phyloP scores from a whole-genome alignment of 2,113 vertebrate species.

The Glaucidium brasilianum region DNA sequence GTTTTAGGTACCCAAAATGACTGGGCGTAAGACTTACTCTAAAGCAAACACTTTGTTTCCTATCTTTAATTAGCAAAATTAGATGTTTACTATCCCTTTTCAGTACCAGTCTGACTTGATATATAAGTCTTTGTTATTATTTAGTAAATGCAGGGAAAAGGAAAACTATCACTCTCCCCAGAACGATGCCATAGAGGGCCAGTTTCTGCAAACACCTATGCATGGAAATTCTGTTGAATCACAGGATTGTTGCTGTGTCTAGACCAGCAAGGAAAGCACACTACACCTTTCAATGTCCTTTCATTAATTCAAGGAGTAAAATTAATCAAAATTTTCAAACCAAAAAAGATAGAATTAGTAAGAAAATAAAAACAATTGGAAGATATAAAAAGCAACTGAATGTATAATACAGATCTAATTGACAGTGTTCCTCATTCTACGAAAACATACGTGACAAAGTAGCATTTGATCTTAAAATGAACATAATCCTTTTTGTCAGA shows the following conservation, averaged over 20 bases:
- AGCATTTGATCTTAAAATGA: not conserved
- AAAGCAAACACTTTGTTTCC: not conserved
- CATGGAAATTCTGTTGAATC: not conserved
- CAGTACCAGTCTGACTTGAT: not conserved
- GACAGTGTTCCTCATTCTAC: not conserved
- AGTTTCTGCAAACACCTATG: not conserved
- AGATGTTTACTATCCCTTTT: not conserved
- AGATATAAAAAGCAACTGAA: not conserved
- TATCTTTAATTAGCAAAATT: not conserved
- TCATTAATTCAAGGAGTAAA: not conserved
- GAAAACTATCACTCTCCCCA: not conserved
- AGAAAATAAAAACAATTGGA: not conserved
- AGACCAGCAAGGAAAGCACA: not conserved
- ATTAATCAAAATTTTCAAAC: not conserved
- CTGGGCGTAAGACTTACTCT: not conserved
- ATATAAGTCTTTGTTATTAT: not conserved
- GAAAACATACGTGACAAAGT: not conserved
- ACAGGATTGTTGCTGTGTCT: not conserved
- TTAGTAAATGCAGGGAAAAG: not conserved
- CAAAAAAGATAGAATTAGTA: not conserved
- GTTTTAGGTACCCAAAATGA: slow-evolving; percentile 10
- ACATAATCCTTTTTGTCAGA: not conserved
- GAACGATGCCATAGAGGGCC: not conserved
- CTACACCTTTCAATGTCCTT: not conserved
- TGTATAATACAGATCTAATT: not conserved